These are phyloP conservation scores for Tipula confusa DNA, from an alignment of 2,888 invertebrate genomes.

Conservation along the genomic window DNA sequence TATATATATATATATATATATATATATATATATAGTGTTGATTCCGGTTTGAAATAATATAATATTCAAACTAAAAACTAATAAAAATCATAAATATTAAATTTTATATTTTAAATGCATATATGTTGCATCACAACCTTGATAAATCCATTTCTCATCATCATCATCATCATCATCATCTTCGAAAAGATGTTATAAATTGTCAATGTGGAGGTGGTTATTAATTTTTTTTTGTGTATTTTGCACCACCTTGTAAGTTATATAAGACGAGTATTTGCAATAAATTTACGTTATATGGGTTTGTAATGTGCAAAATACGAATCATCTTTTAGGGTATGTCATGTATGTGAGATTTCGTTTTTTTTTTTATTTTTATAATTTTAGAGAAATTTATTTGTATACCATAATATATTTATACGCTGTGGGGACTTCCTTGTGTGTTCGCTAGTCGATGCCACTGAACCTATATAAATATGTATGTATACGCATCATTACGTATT, in stretches of 20 bases:
- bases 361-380: no score
- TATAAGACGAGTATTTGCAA: not conserved
- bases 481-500: not conserved
- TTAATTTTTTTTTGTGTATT: not conserved
- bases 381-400: not conserved
- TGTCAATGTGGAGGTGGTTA: not conserved
- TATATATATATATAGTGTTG: no score
- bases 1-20: no score
- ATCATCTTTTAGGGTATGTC: not conserved
- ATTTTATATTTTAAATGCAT: not conserved
- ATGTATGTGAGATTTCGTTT: not conserved
- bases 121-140: constrained; percentile 8
- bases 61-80: not conserved
- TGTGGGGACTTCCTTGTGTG: not conserved
- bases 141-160: constrained; percentile 1
- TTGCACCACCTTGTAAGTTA: not conserved
- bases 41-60: not conserved
- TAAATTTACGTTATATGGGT: not conserved
- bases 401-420: no score
- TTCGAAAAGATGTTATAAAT: not conserved
- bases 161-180: not conserved
- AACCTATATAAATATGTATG: not conserved
- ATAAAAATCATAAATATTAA: not conserved
- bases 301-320: constrained; percentile 8
- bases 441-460: no score